Evolutionary conservation across 2,113 vertebrate species (phyloP), one percentile per base, ranked within the genome.

Genomic region (Nipponia nippon): DNA sequence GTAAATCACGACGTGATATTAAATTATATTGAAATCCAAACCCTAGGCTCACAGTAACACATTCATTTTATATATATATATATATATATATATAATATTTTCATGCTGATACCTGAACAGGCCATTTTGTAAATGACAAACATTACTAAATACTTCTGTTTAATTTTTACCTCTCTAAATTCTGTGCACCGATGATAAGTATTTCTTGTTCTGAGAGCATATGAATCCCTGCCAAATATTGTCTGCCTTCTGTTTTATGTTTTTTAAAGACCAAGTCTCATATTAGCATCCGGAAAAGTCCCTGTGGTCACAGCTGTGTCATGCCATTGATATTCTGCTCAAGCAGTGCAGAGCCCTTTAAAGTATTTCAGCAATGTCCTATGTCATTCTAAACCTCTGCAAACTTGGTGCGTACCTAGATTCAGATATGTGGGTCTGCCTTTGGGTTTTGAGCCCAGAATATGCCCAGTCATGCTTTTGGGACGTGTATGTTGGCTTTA

Each of bases 271-370:
- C 14, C 32, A 70, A 32, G 32, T 75, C 81, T 84, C 63, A 16
- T 76, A 69, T 59, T 53, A 67, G 63, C n/a, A 52, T 40, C 50
- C 3, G 12, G 80, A 94, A 70, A 93, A 92, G 79, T 63, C 91
- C 91, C 69, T 63, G 40, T 94, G 56, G 77, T 72, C 91, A 56
- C 83, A 94, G 89, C 73, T 96, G 81, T 82, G 89, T 90, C 61
- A 23, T 63, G 38, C 38, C 44, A 36, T 65, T 86, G 85, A n/a
- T 56, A 44, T 49, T 79, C 70, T 72, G 55, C 83, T 79, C 13
- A 26, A 85, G 66, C 53, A 47, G 44, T 81, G 46, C 55, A 50
- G 50, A 81, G 55, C 32, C 38, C 30, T 94, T 79, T 67, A 12
- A 78, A 82, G 44, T 87, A 56, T 95, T 84, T 91, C 81, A 89